Evolutionary conservation across 2,888 invertebrate genomes (phyloP).

Genomic region (Epinotia nisella): DNA sequence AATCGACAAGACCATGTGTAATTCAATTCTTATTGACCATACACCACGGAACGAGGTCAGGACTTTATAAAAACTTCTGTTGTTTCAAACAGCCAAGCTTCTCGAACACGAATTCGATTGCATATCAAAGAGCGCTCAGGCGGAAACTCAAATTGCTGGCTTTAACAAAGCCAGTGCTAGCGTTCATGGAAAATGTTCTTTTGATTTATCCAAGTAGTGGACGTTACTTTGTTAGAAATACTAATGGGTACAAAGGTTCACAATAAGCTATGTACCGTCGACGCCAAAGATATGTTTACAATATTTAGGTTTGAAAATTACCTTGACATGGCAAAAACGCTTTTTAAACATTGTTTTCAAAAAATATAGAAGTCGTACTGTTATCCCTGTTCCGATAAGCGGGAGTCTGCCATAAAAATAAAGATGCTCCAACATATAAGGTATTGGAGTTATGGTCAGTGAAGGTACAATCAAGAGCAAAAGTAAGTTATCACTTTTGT

Average conservation of each 20-base stretch:
- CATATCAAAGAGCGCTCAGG: conserved; percentile 33
- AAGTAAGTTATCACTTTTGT: too few species aligned
- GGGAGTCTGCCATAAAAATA: too few species aligned
- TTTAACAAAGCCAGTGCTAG: conserved; percentile 24
- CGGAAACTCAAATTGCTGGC: conserved; percentile 39
- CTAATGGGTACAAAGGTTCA: not conserved
- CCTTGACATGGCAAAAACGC: too few species aligned
- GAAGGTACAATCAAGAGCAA: too few species aligned
- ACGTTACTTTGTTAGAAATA: not conserved
- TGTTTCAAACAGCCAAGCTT: conserved; percentile 5
- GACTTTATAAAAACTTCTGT: conserved; percentile 11
- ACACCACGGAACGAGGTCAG: not conserved
- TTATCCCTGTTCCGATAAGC: too few species aligned
- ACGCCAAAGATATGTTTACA: too few species aligned
- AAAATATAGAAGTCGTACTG: too few species aligned
- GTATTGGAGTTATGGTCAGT: too few species aligned
- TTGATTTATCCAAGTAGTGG: conserved; percentile 3
- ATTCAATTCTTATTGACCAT: not conserved
- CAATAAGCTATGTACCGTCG: too few species aligned
- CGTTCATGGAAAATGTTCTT: conserved; percentile 18
- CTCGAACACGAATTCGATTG: conserved; percentile 34
- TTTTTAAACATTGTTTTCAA: too few species aligned
- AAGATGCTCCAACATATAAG: too few species aligned
- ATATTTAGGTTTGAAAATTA: too few species aligned
- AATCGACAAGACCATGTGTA: not conserved